These are phyloP conservation scores for Mesochorus sp. DNA, from an alignment of 2,888 invertebrate species.

Conservation along the genomic window DNA sequence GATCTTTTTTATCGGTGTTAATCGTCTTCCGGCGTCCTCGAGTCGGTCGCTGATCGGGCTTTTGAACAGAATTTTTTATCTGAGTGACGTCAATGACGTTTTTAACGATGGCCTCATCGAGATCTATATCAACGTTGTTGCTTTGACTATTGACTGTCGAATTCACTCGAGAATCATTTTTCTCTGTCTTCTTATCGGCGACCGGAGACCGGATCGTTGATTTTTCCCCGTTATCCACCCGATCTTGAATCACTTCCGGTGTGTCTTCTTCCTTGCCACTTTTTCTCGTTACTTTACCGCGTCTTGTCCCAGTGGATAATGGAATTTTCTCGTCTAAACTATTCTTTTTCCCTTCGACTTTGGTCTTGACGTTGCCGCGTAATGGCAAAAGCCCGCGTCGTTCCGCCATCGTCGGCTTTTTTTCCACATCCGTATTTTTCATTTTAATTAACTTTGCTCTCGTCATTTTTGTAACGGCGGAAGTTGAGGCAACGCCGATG, in stretches of 20 bases:
- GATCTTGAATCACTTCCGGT: constrained; percentile 73
- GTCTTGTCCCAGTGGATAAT: constrained; percentile 22
- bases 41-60: constrained; percentile 25
- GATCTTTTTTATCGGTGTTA: constrained; percentile 9
- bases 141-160: constrained; percentile 26
- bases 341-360: too few relatives aligned
- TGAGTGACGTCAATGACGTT: constrained; percentile 54
- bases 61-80: constrained; percentile 43
- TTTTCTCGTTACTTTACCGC: constrained; percentile 52
- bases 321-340: too few relatives aligned
- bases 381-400: too few relatives aligned
- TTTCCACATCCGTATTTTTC: too few relatives aligned
- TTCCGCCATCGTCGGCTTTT: too few relatives aligned
- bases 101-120: constrained; percentile 60
- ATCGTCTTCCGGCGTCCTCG: constrained; percentile 59
- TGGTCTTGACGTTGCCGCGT: too few relatives aligned
- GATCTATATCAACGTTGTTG: constrained; percentile 44
- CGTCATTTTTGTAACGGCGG: constrained; percentile 27
- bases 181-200: constrained; percentile 33
- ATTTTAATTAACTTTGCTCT: too few relatives aligned
- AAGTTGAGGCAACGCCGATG: too few relatives aligned
- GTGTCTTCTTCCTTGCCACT: constrained; percentile 64
- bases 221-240: not conserved
- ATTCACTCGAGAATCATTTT: constrained; percentile 38
- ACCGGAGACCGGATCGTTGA: too few relatives aligned